These are phyloP conservation scores for Drosophila arizonae DNA, from an alignment of 1,140 invertebrate species.

Conservation along the genomic window DNA sequence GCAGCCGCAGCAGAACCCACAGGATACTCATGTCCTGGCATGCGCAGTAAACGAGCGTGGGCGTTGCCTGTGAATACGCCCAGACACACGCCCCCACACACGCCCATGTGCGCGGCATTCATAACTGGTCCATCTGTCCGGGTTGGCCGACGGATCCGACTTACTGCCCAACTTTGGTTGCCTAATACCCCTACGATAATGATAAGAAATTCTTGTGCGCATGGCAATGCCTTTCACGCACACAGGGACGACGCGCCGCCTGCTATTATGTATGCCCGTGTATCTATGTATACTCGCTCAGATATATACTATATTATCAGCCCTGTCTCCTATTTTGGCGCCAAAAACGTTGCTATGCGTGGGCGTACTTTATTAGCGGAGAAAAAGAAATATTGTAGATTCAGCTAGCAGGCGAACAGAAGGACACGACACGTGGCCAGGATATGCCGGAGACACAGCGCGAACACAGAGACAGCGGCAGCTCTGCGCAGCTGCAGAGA, in stretches of 20 bases:
- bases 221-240: slow-evolving; percentile 14
- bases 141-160: slow-evolving; percentile 54
- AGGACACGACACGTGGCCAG: background rate
- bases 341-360: slow-evolving; percentile 60
- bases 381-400: slow-evolving; percentile 82
- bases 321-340: slow-evolving; percentile 49
- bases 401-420: slow-evolving; percentile 72
- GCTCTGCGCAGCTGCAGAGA: slow-evolving; percentile 60
- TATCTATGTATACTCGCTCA: slow-evolving; percentile 3
- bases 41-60: slow-evolving; percentile 51
- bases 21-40: slow-evolving; percentile 29
- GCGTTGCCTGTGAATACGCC: background rate
- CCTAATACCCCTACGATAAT: slow-evolving; percentile 82
- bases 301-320: slow-evolving; percentile 65
- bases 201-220: slow-evolving; percentile 80
- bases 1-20: background rate
- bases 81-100: background rate
- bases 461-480: background rate
- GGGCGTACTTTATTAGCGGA: slow-evolving; percentile 67
- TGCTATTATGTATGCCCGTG: slow-evolving; percentile 3
- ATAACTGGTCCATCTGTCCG: slow-evolving; percentile 30
- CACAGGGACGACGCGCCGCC: background rate
- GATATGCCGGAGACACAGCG: slow-evolving; percentile 7
- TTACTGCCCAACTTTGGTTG: slow-evolving; percentile 76
- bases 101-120: background rate